phyloP scores from a whole-genome alignment of 1,140 invertebrate species.

The Papilio machaon region DNA sequence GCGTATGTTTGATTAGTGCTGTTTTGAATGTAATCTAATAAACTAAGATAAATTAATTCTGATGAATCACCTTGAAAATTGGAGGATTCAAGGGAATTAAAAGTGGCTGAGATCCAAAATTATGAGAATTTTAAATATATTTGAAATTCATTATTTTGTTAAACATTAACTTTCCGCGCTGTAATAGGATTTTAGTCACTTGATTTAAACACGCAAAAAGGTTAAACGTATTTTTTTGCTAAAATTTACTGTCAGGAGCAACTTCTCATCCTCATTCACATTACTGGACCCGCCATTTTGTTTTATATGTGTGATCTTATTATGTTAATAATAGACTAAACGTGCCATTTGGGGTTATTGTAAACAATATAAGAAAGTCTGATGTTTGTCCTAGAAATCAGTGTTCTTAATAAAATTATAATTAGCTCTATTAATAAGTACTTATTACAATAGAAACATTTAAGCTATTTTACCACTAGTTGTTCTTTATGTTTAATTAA shows the following conservation, averaged over 20 bases:
- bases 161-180: too few species aligned
- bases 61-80: too few species aligned
- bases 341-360: slow-evolving; percentile 43
- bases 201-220: not conserved
- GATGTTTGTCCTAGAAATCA: slow-evolving; percentile 46
- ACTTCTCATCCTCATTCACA: not conserved
- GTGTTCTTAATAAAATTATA: slow-evolving; percentile 42
- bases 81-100: too few species aligned
- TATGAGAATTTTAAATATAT: too few species aligned
- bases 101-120: too few species aligned
- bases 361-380: slow-evolving; percentile 43
- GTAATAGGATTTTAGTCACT: not conserved
- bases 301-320: not conserved
- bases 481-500: slow-evolving; percentile 44
- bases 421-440: slow-evolving; percentile 39
- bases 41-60: too few species aligned
- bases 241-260: too few species aligned
- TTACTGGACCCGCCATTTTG: not conserved
- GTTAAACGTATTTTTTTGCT: not conserved
- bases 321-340: slow-evolving; percentile 23
- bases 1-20: too few species aligned
- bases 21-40: too few species aligned
- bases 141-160: too few species aligned
- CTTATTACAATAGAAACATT: slow-evolving; percentile 35
- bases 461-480: slow-evolving; percentile 49